A percentile compares a stretch with the other conserved stretches of the same genome.
phyloP scores from a whole-genome alignment of 2,888 invertebrate species.

The Andrena hattorfiana region DNA sequence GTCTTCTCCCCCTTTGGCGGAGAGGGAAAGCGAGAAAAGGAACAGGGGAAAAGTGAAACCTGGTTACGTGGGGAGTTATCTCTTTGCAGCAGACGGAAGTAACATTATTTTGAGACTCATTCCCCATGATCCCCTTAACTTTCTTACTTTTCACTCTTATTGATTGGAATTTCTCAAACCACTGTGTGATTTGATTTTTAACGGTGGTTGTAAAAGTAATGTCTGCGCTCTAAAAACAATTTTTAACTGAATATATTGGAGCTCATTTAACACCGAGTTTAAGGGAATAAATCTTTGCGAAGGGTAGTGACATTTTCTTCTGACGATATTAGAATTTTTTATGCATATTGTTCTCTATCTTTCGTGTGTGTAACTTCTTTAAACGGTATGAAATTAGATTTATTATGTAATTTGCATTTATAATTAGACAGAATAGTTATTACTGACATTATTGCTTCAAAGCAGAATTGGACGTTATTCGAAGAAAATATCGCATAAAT shows the following conservation, averaged over 20 bases:
- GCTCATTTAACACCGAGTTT: neutral
- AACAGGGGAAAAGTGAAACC: conserved; percentile 26
- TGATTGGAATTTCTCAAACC: neutral
- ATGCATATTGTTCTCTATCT: neutral
- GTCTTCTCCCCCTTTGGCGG: neutral
- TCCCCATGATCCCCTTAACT: conserved; percentile 4
- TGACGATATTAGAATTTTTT: neutral
- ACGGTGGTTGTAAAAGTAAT: neutral
- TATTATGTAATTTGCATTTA: no score
- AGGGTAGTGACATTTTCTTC: neutral
- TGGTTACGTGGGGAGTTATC: conserved; percentile 17
- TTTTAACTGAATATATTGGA: neutral
- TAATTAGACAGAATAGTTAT: no score
- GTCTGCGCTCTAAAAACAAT: neutral
- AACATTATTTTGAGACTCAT: conserved; percentile 8
- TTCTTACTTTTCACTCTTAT: neutral
- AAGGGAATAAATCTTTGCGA: no score
- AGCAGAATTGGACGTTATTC: neutral
- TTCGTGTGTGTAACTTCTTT: neutral
- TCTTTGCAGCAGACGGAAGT: conserved; percentile 3
- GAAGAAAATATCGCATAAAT: neutral
- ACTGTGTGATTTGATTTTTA: neutral
- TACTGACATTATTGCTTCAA: neutral
- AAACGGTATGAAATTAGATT: neutral
- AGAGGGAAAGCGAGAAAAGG: conserved; percentile 47